A percentile compares a stretch with the other conserved stretches of the same genome.
Evolutionary conservation across 2,888 invertebrate species (phyloP).

Genomic region (Noctua pronuba): DNA sequence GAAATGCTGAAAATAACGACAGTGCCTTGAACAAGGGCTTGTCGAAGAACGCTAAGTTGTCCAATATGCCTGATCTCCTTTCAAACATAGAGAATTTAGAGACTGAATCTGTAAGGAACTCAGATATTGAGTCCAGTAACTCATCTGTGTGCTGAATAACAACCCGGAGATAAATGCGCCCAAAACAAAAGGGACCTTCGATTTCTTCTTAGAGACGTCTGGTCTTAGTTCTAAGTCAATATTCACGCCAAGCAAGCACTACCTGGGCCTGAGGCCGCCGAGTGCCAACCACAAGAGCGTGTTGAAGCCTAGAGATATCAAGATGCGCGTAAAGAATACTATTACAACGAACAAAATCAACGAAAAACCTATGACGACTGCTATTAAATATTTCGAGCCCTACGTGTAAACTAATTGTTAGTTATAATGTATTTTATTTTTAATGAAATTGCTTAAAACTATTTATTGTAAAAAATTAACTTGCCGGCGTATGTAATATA

Average conservation of each 20-base stretch:
- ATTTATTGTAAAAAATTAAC: no score
- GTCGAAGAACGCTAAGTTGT: conserved; percentile 86
- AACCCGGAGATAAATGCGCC: conserved; percentile 77
- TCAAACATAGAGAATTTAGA: conserved; percentile 90
- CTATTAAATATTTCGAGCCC: no score
- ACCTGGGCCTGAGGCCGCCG: conserved; percentile 89
- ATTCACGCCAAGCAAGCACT: conserved; percentile 88
- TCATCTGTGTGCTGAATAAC: conserved; percentile 85
- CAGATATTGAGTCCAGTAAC: conserved; percentile 92
- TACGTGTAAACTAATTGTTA: no score
- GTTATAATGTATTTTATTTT: no score
- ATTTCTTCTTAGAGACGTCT: conserved; percentile 94
- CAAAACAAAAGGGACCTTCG: conserved; percentile 91
- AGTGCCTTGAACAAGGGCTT: conserved; percentile 75
- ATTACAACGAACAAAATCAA: no score
- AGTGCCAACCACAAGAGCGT: conserved; percentile 91
- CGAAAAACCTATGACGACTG: no score
- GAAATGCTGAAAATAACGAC: conserved; percentile 77
- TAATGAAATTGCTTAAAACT: no score
- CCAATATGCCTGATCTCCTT: conserved; percentile 89
- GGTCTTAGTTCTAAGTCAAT: conserved; percentile 95
- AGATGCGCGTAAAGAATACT: no score
- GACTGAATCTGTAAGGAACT: conserved; percentile 91
- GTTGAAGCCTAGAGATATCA: no score
- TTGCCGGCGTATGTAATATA: no score